A percentile compares a stretch with the other conserved stretches of the same genome.
Evolutionary conservation across 2,797 vertebrate genomes (phyloP).

Genomic region (Trichosurus vulpecula): DNA sequence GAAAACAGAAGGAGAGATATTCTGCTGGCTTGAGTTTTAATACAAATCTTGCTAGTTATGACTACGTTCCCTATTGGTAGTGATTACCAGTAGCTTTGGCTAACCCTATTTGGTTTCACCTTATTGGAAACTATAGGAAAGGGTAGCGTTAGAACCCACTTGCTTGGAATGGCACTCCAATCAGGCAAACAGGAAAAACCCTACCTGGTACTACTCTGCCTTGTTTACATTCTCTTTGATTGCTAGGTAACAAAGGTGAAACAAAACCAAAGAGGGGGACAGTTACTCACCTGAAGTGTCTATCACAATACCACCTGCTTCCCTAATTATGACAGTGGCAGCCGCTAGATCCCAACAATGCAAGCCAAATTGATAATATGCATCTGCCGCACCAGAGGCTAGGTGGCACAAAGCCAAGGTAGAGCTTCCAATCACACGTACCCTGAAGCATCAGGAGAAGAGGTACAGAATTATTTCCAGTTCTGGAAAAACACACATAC

Average conservation of each 20-base stretch:
- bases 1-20: neutral
- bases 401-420: conserved; percentile 88
- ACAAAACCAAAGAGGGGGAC: neutral
- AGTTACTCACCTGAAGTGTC: conserved; percentile 89
- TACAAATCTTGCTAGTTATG: neutral
- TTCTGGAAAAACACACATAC: neutral
- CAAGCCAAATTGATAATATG: conserved; percentile 91
- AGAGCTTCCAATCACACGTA: conserved; percentile 91
- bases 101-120: neutral
- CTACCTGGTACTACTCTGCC: neutral
- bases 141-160: neutral
- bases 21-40: neutral
- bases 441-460: conserved; percentile 76
- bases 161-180: neutral
- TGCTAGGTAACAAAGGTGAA: neutral
- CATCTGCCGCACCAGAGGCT: conserved; percentile 88
- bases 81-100: neutral
- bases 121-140: neutral
- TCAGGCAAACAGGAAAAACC: fast-evolving
- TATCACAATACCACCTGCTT: conserved; percentile 90
- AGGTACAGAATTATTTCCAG: neutral
- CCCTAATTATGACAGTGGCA: conserved; percentile 90
- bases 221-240: neutral
- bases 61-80: neutral
- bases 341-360: conserved; percentile 93